These are phyloP conservation scores for Epinephelus cyanopodus DNA, from an alignment of 2,113 vertebrate genomes.

Conservation along the genomic window DNA sequence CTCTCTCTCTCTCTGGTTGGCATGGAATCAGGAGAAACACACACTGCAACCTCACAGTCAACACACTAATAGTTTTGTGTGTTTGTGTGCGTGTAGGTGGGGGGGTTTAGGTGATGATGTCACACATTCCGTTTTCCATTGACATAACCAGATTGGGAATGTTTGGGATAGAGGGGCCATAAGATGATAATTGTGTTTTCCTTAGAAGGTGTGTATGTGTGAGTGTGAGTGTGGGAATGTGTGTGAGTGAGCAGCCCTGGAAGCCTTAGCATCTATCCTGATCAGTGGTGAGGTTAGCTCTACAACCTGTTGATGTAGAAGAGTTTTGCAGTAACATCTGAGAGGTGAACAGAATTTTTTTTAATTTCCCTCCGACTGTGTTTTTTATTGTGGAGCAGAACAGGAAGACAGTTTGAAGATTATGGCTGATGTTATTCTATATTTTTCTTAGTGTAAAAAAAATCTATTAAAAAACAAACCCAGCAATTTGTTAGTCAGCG, in stretches of 20 bases:
- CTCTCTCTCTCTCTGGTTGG: slow-evolving; percentile 60
- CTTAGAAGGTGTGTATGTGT: slow-evolving; percentile 48
- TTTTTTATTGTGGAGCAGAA: not conserved
- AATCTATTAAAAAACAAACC: not conserved
- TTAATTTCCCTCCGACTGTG: not conserved
- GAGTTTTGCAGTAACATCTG: not conserved
- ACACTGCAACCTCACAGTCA: slow-evolving; percentile 58
- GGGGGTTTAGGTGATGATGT: slow-evolving; percentile 66
- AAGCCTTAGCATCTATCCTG: slow-evolving; percentile 13
- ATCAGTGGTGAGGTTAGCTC: no score
- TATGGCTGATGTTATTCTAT: not conserved
- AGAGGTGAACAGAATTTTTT: not conserved
- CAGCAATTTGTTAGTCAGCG: not conserved
- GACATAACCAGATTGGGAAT: slow-evolving; percentile 74
- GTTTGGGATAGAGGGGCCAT: slow-evolving; percentile 69
- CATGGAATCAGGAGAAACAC: slow-evolving; percentile 68
- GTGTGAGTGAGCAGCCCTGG: not conserved
- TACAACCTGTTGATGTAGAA: not conserved
- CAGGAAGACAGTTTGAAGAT: not conserved
- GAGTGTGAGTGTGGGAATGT: not conserved
- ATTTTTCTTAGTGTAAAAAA: not conserved
- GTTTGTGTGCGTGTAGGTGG: slow-evolving; percentile 38
- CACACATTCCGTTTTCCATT: slow-evolving; percentile 80
- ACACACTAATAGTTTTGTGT: slow-evolving; percentile 63
- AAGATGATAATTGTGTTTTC: slow-evolving; percentile 77